These are phyloP conservation scores for Dreissena polymorpha DNA, from an alignment of 1,140 invertebrate genomes.

Conservation along the genomic window DNA sequence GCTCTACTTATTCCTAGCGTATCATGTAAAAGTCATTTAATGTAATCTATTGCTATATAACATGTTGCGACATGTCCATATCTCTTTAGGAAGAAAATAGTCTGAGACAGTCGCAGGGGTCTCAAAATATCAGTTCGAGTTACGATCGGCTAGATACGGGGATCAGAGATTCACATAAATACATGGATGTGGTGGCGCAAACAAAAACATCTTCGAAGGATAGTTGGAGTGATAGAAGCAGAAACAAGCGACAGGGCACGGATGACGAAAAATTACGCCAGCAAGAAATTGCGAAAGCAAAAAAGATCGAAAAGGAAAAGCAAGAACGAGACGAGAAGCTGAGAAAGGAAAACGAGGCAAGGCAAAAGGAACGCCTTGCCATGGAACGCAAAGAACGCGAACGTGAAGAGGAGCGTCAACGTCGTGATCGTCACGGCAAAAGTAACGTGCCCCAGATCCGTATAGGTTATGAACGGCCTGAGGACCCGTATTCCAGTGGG, in stretches of 20 bases:
- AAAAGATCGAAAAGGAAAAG: slow-evolving; percentile 36
- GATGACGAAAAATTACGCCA: slow-evolving; percentile 27
- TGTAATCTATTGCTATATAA: no score
- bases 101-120: background rate
- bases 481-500: slow-evolving; percentile 3
- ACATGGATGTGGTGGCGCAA: background rate
- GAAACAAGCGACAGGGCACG: background rate
- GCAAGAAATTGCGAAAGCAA: slow-evolving; percentile 17
- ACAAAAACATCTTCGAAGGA: background rate
- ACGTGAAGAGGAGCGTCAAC: background rate
- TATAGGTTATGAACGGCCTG: slow-evolving; percentile 18
- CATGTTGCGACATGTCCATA: background rate
- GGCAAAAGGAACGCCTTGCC: slow-evolving; percentile 35
- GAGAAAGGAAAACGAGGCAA: slow-evolving; percentile 17
- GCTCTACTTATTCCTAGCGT: no score
- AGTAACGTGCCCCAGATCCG: slow-evolving; percentile 1
- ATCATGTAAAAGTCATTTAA: no score
- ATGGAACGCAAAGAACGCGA: slow-evolving; percentile 14
- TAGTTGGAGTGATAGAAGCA: slow-evolving; percentile 26
- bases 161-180: background rate
- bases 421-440: background rate
- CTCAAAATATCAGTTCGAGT: background rate
- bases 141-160: background rate
- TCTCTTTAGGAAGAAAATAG: background rate
- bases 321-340: slow-evolving; percentile 12